A percentile compares a stretch with the other conserved stretches of the same genome.
phyloP scores from a whole-genome alignment of 2,888 invertebrate species.

The Dyspetes luteomarginatus region DNA sequence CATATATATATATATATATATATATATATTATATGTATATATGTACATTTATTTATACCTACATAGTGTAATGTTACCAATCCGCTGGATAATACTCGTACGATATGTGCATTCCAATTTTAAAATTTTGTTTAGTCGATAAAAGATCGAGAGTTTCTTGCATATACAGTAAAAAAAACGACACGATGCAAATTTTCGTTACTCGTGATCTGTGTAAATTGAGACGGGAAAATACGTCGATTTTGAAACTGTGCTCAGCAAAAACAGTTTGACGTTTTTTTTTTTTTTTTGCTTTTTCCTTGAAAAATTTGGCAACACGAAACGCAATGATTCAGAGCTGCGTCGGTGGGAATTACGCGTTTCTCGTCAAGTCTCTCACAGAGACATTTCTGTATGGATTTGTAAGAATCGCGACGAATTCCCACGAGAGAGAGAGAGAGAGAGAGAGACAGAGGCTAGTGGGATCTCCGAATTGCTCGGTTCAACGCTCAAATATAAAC shows the following conservation, averaged over 20 bases:
- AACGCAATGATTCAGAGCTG: slow-evolving; percentile 27
- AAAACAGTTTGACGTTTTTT: too few species aligned
- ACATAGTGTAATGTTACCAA: neutral
- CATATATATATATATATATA: too few species aligned
- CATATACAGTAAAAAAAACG: neutral
- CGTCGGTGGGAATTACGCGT: neutral
- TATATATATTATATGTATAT: neutral
- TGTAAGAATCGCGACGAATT: slow-evolving; percentile 28
- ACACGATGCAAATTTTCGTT: too few species aligned
- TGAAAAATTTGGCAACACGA: neutral
- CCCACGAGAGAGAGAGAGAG: neutral
- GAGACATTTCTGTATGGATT: slow-evolving; percentile 31
- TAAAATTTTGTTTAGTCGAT: slow-evolving; percentile 21
- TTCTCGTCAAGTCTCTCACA: slow-evolving; percentile 5
- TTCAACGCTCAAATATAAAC: slow-evolving; percentile 32
- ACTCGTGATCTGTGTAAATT: too few species aligned
- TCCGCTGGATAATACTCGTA: neutral
- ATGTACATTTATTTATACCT: neutral
- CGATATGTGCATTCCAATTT: neutral
- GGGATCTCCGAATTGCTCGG: slow-evolving; percentile 12
- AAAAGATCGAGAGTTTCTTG: neutral
- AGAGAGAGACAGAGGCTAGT: neutral
- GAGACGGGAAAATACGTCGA: too few species aligned
- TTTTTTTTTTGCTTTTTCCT: neutral
- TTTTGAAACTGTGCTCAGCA: too few species aligned